A percentile compares a stretch with the other conserved stretches of the same genome.
Conservation (phyloP, 2,113 vertebrate genomes). For the cattle (Bos taurus) region ARS-UCD2.0 NC_037335.1:40498501-40499000, state of each 20-base stretch:
- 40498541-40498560: not conserved
- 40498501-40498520: not conserved
- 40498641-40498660: not conserved
- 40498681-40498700: slow-evolving; percentile 34
- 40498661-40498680: slow-evolving; percentile 21
- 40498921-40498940: slow-evolving; percentile 42
- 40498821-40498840: slow-evolving; percentile 37
- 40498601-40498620: not conserved
- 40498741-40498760: slow-evolving; percentile 41
- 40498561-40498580: not conserved
- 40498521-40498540: not conserved
- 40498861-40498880: not conserved
- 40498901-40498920: not conserved
- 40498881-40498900: not conserved
- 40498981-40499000: not conserved
- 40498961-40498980: not conserved
- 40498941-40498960: not conserved
- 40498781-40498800: slow-evolving; percentile 49
- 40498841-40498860: not conserved
- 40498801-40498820: not conserved
- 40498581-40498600: not conserved
- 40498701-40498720: slow-evolving; percentile 20
- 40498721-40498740: slow-evolving; percentile 19
- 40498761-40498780: slow-evolving; percentile 20
- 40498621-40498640: not conserved